Base-by-base conservation (phyloP, 1,140 invertebrate genomes). In the Listronotus bonariensis region DNA sequence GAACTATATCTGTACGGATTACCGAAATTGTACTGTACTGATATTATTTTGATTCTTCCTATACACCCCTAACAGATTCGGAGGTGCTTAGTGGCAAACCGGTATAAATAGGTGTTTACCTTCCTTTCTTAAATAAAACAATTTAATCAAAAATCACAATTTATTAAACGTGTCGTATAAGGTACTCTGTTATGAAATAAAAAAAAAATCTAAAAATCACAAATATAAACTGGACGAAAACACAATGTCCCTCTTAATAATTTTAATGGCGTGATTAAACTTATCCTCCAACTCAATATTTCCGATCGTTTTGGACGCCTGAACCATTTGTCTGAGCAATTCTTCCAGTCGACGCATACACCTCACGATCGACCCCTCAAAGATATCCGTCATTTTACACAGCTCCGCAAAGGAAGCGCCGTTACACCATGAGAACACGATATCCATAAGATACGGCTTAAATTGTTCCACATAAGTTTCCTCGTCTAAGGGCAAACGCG, bases 211-310 rank as follows among this genome's bases (percentile, higher is more conserved):
- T 20, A 58, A 68, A 68, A 52, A 57, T 85, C 89, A 99, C 73
- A 99, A 86, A 83, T 99, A 99, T 11, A 99, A 86, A 80, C 95
- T 98, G 32, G 97, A 96, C 53, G 97, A 97, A 83, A 99, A 99
- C 17, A 99, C 95, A 81, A 99, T 99, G 78, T 99, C 97, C 70
- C 97, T 86, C 81, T 99, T 99, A 32, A 99, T 87, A 42, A 93
- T 78, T 75, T 91, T 90, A 58, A 98, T 96, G 7, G 91, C 92
- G 76, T 96, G 92, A 63, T 90, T 90, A 79, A 99, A 99, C 81
- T 98, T 99, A 71, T 92, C 91, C 82, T 99, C 96, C 62, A 99
- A 82, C 68, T 97, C 95, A 11, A 90, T 90, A 76, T 98, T 98
- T 12, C 96, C 97, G 68, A 99, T 98, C 70, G 92, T 95, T 82